Percentiles rank a stretch among this genome's conserved stretches.
phyloP scores from a whole-genome alignment of 2,113 vertebrate species.

The Hippocampus barbouri region DNA sequence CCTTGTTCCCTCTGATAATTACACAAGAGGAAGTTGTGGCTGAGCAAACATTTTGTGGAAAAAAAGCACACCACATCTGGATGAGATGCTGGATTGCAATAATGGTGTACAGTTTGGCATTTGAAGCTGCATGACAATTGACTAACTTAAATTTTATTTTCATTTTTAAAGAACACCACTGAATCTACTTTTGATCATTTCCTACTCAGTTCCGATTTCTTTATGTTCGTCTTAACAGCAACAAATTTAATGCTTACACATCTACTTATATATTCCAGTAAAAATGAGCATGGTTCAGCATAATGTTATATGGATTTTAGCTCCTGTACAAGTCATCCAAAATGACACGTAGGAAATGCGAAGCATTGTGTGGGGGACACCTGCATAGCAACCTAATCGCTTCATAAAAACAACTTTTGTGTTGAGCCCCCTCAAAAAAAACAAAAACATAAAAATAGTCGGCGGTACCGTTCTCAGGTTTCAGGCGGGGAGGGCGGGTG shows the following conservation, averaged over 20 bases:
- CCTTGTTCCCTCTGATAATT: no score
- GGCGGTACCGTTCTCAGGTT: conserved; percentile 60
- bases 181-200: no score
- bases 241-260: not conserved
- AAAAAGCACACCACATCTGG: not conserved
- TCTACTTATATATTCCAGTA: not conserved
- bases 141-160: not conserved
- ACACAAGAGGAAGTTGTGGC: not conserved
- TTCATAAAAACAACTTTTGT: conserved; percentile 6
- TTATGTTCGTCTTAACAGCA: not conserved
- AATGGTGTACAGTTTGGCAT: not conserved
- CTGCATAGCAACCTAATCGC: not conserved
- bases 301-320: not conserved
- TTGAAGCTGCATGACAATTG: not conserved
- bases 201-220: no score
- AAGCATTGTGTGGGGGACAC: not conserved
- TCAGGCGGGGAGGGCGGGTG: conserved; percentile 54
- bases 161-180: no score
- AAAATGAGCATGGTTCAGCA: not conserved
- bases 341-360: not conserved
- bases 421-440: conserved; percentile 1
- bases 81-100: not conserved
- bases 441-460: conserved; percentile 3
- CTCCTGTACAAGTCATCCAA: not conserved
- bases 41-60: not conserved